Evolutionary conservation across 2,797 vertebrate species (phyloP), one percentile per base, ranked within the genome.

Genomic region (Yasuhikotakia modesta): DNA sequence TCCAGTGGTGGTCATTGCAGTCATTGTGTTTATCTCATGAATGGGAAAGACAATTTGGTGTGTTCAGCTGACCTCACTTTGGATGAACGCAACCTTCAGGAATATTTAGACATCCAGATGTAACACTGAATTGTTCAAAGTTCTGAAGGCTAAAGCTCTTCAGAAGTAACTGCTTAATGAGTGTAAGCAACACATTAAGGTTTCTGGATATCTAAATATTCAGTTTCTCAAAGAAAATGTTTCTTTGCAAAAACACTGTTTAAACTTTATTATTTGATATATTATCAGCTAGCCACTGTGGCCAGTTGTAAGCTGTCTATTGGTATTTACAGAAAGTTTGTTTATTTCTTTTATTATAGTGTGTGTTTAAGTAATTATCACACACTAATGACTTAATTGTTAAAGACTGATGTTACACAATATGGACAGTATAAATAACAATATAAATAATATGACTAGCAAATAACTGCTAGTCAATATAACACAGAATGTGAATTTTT

Each of bases 1-100:
- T 84, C 87, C 87, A 87, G 85, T 91, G 87, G 85, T 86, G 87
- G 88, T 82, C 85, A 88, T 82, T 83, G 82, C n/a, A n/a, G 74
- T 82, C 73, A 65, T 74, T 82, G 65, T 78, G 60, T 45, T 65
- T 13, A 68, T 71, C 35, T 71, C 69, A 19, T 78, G 76, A 78
- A 78, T 71, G 50, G 35, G 71, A 71, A 65, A 72, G 76, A 80
- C 71, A 78, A 74, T 67, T 78, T 74, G 66, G 19, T 74, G 70
- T 32, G 70, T 72, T 32, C 52, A 69, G 48, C 65, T 68, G 74
- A 80, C 80, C 63, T 71, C 60, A 71, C 68, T 78, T 78, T 71
- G 76, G 76, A 78, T 60, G 39, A 46, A 78, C 70, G 64, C 60
- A 68, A 14, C 70, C 24, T 74, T 69, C 10, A 46, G 55, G 55